phyloP scores from a whole-genome alignment of 2,888 invertebrate species.

The Charanyca ferruginea region DNA sequence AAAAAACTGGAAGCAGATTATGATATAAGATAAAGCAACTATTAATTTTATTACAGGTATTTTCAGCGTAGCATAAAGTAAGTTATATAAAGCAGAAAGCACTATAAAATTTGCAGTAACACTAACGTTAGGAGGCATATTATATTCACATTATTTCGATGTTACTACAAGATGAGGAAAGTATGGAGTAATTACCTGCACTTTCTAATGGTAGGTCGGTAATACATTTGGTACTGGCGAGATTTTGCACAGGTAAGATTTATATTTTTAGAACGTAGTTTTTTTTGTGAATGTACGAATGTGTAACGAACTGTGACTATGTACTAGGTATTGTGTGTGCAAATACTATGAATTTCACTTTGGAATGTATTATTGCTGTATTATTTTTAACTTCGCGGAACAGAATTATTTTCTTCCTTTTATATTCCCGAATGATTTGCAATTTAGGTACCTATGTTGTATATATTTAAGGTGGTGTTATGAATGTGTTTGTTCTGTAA shows the following conservation, averaged over 20 bases:
- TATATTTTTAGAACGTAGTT: background rate
- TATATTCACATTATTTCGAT: constrained; percentile 45
- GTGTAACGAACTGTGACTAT: no score
- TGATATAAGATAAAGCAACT: background rate
- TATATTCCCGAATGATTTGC: no score
- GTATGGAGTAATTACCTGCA: constrained; percentile 23
- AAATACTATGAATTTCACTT: background rate
- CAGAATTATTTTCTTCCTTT: background rate
- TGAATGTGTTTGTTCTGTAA: background rate
- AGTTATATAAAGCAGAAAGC: background rate
- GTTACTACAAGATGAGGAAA: constrained; percentile 23
- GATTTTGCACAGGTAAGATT: background rate
- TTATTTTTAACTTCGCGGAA: background rate
- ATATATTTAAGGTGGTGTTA: background rate
- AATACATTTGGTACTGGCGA: constrained; percentile 1
- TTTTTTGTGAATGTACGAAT: background rate
- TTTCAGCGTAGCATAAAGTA: background rate
- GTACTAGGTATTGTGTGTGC: background rate
- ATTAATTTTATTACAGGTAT: background rate
- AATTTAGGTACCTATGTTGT: background rate
- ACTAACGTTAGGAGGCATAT: constrained; percentile 17
- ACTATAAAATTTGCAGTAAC: background rate
- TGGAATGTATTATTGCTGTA: background rate
- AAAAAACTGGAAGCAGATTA: background rate
- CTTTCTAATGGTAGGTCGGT: constrained; percentile 53